phyloP scores from a whole-genome alignment of 2,888 invertebrate species.

The Rhogogaster chlorosoma region DNA sequence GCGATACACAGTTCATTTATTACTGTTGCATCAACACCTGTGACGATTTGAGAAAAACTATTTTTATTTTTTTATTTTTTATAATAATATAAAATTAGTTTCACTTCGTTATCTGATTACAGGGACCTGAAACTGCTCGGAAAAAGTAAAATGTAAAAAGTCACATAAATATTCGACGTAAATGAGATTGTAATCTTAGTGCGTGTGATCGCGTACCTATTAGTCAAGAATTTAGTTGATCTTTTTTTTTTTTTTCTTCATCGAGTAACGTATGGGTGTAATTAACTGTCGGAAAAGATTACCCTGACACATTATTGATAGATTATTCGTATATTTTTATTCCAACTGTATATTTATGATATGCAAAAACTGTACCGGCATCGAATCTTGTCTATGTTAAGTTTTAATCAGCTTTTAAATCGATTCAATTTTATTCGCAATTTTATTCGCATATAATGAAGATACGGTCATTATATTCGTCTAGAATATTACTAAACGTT shows the following conservation, averaged over 20 bases:
- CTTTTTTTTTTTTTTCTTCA: not conserved
- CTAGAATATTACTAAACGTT: not conserved
- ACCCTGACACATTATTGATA: not conserved
- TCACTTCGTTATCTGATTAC: not conserved
- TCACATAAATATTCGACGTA: not conserved
- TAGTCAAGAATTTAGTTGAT: constrained; percentile 8
- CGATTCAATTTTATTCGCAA: not conserved
- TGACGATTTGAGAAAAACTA: not conserved
- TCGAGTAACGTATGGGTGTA: not conserved
- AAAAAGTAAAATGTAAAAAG: not conserved
- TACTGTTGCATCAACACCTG: not conserved
- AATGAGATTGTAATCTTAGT: constrained; percentile 2
- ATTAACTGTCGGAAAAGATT: not conserved
- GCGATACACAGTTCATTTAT: not conserved
- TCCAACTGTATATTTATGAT: not conserved
- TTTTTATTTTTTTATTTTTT: too few species aligned
- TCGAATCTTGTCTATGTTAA: too few species aligned
- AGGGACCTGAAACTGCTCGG: too few species aligned
- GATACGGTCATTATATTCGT: not conserved
- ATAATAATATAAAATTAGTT: not conserved
- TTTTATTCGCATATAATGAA: not conserved
- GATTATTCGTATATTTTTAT: constrained; percentile 53
- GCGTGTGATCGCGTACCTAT: not conserved
- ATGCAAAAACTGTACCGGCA: too few species aligned
- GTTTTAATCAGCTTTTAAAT: too few species aligned